Evolutionary conservation across 2,797 vertebrate species (phyloP).

Genomic region (Acestrorhynchus altus): DNA sequence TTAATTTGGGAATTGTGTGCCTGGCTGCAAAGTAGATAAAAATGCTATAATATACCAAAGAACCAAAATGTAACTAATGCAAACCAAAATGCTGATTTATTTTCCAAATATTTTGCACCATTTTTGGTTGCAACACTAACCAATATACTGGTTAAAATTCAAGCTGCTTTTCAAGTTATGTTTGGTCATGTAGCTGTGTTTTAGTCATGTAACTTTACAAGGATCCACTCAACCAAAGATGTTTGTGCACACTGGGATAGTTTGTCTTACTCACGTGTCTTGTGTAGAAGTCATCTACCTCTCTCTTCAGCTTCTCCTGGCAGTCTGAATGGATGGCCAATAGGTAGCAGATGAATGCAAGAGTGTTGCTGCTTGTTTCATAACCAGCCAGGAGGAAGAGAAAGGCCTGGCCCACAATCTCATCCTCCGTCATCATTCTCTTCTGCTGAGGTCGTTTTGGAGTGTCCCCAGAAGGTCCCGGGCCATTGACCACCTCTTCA

Average conservation of each 20-base stretch:
- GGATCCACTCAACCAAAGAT: too few species aligned
- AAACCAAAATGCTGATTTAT: too few species aligned
- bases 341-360: constrained; percentile 89
- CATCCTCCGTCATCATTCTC: constrained; percentile 85
- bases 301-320: constrained; percentile 82
- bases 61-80: too few species aligned
- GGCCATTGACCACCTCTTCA: constrained; percentile 1
- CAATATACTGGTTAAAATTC: too few species aligned
- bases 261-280: constrained; percentile 83
- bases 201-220: too few species aligned
- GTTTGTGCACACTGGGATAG: background rate
- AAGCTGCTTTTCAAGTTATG: too few species aligned
- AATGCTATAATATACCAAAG: too few species aligned
- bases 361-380: constrained; percentile 87
- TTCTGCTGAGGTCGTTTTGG: constrained; percentile 56
- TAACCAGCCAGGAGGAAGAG: constrained; percentile 92
- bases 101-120: too few species aligned
- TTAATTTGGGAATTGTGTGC: too few species aligned
- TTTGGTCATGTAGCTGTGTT: too few species aligned
- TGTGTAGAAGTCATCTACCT: constrained; percentile 85
- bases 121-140: too few species aligned
- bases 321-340: constrained; percentile 86
- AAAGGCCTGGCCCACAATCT: constrained; percentile 91
- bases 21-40: too few species aligned
- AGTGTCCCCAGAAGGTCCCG: background rate